Base-by-base conservation (phyloP, 2,888 invertebrate species). In the Limulus polyphemus region DNA sequence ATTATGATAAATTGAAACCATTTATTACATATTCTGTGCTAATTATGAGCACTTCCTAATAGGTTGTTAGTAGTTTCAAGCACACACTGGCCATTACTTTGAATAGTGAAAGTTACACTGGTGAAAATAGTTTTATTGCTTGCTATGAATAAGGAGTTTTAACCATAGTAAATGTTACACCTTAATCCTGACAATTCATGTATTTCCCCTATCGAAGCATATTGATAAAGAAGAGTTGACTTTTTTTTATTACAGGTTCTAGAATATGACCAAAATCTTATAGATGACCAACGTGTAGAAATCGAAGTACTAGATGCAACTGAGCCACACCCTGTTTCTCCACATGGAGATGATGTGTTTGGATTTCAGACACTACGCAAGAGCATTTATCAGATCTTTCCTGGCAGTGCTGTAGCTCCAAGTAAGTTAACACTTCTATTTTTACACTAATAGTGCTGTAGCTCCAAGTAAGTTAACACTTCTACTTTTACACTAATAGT, bases 361-460 rank as follows among this genome's bases (percentile, higher is more conserved):
- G 78, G 77, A 7, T 79, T 73, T 70, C 74, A 75, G 65, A 74
- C 74, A 11, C 70, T 79, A 17, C 74, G 76, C 52, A 73, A 73
- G 60, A 77, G 76, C 58, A 75, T 78, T n/a, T 64, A 69, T 52
- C 77, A 79, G 67, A 72, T 79, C n/a, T 78, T 75, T 70, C 72
- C 71, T 11, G 71, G 74, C 49, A 72, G 73, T 11, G 69, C 73
- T 32, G 76, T 78, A 32, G 75, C 75, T 11, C 79, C 79, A 70
- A 74, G 79, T 62, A 62, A 64, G 59, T 60, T 10, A n/a, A 11
- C 3, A 13, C 16, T 50, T 50, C 51, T 50, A 50, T 3, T 50
- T 50, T 50, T 50, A 50, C 13, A n/a, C 14, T 50, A 7, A 50
- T 7, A 48, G 14, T 12, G 49, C 17, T 46, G n/a, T 56, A 50